These are phyloP conservation scores for Girardinus metallicus DNA, from an alignment of 2,797 vertebrate species.

Conservation along the genomic window DNA sequence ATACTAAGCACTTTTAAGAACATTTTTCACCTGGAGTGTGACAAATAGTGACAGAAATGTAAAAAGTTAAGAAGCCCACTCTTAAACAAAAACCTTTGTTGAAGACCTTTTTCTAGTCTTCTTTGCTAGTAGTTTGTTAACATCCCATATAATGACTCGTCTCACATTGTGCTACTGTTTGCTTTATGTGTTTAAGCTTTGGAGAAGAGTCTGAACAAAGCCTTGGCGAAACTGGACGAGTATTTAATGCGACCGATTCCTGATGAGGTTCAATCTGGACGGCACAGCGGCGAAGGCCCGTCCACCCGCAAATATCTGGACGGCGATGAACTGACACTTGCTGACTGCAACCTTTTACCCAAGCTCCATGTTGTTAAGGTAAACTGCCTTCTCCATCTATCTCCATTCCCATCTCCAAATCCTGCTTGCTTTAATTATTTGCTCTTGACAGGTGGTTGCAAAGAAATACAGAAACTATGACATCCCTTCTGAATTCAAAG, in stretches of 20 bases:
- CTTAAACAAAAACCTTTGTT: neutral
- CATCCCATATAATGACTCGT: neutral
- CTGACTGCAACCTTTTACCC: constrained; percentile 97
- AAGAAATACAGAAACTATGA: constrained; percentile 96
- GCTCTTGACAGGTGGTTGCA: constrained; percentile 86
- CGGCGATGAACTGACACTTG: constrained; percentile 91
- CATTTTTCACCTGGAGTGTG: neutral
- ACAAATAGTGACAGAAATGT: neutral
- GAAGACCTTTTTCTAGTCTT: neutral
- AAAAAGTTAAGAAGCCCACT: neutral
- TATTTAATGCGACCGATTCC: constrained; percentile 88
- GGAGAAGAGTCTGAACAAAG: constrained; percentile 89
- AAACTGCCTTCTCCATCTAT: constrained; percentile 13
- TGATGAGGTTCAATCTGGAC: constrained; percentile 82
- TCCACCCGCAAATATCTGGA: constrained; percentile 93
- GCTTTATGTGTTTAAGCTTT: constrained; percentile 77
- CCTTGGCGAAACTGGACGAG: constrained; percentile 89
- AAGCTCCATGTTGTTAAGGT: constrained; percentile 99
- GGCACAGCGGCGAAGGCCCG: constrained; percentile 28
- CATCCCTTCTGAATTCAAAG: constrained; percentile 88
- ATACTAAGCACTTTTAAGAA: neutral
- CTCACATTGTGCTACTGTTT: neutral
- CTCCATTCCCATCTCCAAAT: neutral
- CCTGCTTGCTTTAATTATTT: neutral
- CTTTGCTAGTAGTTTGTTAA: neutral